Evolutionary conservation across 2,888 invertebrate genomes (phyloP).

Genomic region (Sphaerophoria taeniata): DNA sequence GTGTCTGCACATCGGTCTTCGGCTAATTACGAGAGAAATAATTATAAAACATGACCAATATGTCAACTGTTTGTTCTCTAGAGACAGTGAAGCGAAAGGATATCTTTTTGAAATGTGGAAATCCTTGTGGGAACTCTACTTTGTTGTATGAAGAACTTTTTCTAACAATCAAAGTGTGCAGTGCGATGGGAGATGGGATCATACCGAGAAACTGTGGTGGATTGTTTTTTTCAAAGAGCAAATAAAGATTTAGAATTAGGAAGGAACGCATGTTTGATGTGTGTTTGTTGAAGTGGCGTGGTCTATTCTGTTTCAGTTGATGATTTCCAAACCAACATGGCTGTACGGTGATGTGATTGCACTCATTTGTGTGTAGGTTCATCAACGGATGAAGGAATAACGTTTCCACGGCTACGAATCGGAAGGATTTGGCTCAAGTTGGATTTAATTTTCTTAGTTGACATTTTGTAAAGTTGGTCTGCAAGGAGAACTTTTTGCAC

Average conservation of each 20-base stretch:
- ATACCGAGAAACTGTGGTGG: background rate
- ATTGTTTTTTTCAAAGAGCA: slow-evolving; percentile 8
- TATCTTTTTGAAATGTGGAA: background rate
- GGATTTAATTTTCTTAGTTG: slow-evolving; percentile 37
- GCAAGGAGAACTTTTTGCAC: slow-evolving; percentile 1
- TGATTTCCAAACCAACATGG: background rate
- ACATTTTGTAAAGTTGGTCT: slow-evolving; percentile 31
- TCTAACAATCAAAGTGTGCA: slow-evolving; percentile 21
- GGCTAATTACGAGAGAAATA: slow-evolving; percentile 68
- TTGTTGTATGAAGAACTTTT: background rate
- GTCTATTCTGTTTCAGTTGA: background rate
- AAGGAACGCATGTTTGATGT: background rate
- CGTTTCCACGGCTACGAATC: background rate
- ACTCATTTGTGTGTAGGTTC: background rate
- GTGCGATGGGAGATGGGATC: slow-evolving; percentile 3
- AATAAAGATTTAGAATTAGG: background rate
- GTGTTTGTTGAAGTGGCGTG: slow-evolving; percentile 6
- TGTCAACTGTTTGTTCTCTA: slow-evolving; percentile 51
- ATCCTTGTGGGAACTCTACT: background rate
- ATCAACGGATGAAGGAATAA: background rate
- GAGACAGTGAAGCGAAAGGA: slow-evolving; percentile 4
- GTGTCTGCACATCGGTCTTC: slow-evolving; percentile 63
- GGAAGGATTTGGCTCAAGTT: slow-evolving; percentile 6
- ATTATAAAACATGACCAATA: slow-evolving; percentile 70
- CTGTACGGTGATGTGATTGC: no score